Conservation (phyloP, 2,797 vertebrate species). For the Peromyscus nudipes region DNA sequence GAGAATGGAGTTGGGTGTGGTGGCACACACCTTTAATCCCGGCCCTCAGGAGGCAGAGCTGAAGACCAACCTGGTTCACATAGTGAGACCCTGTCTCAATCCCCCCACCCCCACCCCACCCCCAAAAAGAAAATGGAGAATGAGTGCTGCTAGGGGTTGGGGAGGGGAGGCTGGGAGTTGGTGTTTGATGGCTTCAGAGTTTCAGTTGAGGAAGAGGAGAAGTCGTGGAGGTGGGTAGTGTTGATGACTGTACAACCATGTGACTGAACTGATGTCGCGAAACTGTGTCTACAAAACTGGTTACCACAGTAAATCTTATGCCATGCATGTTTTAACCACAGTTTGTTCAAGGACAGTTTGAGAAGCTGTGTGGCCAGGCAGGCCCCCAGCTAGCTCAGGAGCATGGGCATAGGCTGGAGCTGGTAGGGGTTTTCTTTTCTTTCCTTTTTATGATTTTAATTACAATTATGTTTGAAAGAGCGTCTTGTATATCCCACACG, state of each 20-base stretch:
- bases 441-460: background rate
- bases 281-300: background rate
- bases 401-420: background rate
- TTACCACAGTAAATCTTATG: background rate
- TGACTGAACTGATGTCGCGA: background rate
- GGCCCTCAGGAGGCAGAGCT: background rate
- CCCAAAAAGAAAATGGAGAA: background rate
- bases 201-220: background rate
- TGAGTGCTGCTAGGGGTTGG: too few relatives aligned
- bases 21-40: background rate
- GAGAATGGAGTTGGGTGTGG: background rate
- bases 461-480: background rate
- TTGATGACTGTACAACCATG: rapidly evolving
- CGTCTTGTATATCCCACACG: background rate
- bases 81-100: background rate
- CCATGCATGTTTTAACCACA: background rate
- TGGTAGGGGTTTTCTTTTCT: background rate
- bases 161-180: background rate
- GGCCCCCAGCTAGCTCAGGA: background rate
- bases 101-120: too few relatives aligned
- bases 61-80: background rate
- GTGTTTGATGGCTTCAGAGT: background rate
- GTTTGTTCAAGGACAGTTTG: background rate
- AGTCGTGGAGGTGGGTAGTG: background rate
- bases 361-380: background rate